These are phyloP conservation scores for Drosophila hamatofila DNA, from an alignment of 2,888 invertebrate genomes.

Conservation along the genomic window DNA sequence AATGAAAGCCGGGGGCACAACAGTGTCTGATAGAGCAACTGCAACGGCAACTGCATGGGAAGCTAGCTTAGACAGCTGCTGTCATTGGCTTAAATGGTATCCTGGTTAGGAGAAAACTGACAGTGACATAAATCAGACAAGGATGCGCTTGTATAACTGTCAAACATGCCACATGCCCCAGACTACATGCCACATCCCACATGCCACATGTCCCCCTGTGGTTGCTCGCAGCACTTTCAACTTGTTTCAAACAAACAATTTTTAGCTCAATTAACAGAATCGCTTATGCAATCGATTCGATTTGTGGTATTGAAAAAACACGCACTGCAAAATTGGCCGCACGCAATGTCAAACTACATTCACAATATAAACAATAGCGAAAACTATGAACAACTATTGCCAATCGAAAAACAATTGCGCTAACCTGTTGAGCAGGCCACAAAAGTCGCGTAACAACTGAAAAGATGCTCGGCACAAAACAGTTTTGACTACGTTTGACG, in stretches of 20 bases:
- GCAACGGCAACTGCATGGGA: not conserved
- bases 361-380: not conserved
- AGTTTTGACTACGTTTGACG: not conserved
- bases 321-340: constrained; percentile 8
- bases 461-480: constrained; percentile 21
- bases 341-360: constrained; percentile 31
- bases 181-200: not conserved
- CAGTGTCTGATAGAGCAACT: not conserved
- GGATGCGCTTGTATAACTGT: constrained; percentile 10
- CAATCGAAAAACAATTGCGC: constrained; percentile 32
- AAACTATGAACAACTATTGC: constrained; percentile 30
- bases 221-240: not conserved
- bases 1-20: constrained; percentile 36
- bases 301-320: not conserved
- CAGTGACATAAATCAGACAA: constrained; percentile 42
- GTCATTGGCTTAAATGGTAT: constrained; percentile 36
- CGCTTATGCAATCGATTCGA: constrained; percentile 31
- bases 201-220: constrained; percentile 3
- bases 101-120: constrained; percentile 52
- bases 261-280: constrained; percentile 25
- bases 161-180: constrained; percentile 5
- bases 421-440: constrained; percentile 60
- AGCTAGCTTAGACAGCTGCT: constrained; percentile 10
- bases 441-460: constrained; percentile 63
- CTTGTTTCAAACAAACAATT: not conserved